These are phyloP conservation scores for Phoebastria nigripes DNA, from an alignment of 2,797 vertebrate species.

Conservation along the genomic window DNA sequence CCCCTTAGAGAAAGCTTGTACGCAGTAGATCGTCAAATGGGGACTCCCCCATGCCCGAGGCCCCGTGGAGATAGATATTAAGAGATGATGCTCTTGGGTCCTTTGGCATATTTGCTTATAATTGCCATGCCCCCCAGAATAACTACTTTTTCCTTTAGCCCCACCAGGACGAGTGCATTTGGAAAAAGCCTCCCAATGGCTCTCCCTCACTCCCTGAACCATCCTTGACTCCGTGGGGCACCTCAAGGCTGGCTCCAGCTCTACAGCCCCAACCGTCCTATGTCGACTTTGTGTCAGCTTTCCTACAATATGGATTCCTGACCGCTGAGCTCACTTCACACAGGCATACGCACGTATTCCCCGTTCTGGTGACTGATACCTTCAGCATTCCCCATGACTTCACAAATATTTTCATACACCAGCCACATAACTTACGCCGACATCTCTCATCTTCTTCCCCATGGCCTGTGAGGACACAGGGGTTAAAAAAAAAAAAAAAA, in stretches of 20 bases:
- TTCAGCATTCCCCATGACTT: conserved; percentile 5
- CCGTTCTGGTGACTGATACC: background rate
- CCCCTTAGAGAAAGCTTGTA: background rate
- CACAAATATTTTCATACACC: background rate
- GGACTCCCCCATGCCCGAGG: background rate
- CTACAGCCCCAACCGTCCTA: background rate
- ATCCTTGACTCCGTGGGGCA: background rate
- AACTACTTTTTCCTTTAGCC: background rate
- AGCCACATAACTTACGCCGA: background rate
- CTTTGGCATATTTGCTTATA: background rate
- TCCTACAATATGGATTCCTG: conserved; percentile 1
- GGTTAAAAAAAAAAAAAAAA: background rate
- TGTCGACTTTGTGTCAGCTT: background rate
- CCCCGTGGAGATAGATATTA: background rate
- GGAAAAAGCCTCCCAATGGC: background rate
- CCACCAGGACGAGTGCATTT: background rate
- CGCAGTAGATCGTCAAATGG: background rate
- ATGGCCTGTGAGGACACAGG: background rate
- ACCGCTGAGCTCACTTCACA: background rate
- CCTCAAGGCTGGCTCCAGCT: background rate
- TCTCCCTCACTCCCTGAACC: background rate
- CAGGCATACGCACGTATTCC: background rate
- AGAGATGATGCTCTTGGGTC: background rate
- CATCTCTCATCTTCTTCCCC: background rate
- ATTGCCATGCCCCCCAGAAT: background rate